Evolutionary conservation across 2,888 invertebrate genomes (phyloP), one percentile per base, ranked within the genome.

Genomic region (Pseudococcus viburni): DNA sequence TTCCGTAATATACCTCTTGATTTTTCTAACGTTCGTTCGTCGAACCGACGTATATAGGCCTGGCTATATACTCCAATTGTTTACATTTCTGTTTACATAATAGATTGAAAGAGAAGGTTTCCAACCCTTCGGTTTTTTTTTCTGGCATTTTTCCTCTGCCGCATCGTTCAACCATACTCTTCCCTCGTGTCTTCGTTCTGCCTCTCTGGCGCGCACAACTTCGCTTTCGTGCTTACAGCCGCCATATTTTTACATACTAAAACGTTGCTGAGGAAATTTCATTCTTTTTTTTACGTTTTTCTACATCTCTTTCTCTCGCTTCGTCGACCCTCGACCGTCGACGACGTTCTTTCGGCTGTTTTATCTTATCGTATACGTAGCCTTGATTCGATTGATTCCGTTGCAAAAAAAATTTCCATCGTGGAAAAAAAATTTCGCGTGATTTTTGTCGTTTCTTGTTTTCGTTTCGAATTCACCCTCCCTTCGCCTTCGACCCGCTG

Each of bases 181-280:
- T 55, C 55, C 11, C 59, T 55, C 39, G 22, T 77, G 6, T 55
- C 48, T 51, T 51, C 55, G 26, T n/a, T 55, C 55, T 33, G 3
- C 26, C 26, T 33, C n/a, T 55, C 55, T 55, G 42, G 42, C 84
- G 26, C 55, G 55, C 51, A 55, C 26, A 33, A 26, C 19, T 59
- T 55, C 51, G 22, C 85, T 85, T 85, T 55, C n/a, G 33, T 55
- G 48, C 55, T 51, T 55, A 55, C 55, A 85, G 26, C 85, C 51
- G 55, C 85, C 51, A 85, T 85, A 55, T 85, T 85, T 85, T 85
- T 85, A 84, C 77, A 77, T 77, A 73, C 68, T 59, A 86, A 64
- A 73, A 68, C 64, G 55, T 26, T 19, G 26, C 26, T 42, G 42
- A 86, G 59, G 68, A 86, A 86, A 86, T 86, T 86, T 86, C 8